Conservation (phyloP, 2,797 vertebrate species). For the Fratercula arctica region DNA sequence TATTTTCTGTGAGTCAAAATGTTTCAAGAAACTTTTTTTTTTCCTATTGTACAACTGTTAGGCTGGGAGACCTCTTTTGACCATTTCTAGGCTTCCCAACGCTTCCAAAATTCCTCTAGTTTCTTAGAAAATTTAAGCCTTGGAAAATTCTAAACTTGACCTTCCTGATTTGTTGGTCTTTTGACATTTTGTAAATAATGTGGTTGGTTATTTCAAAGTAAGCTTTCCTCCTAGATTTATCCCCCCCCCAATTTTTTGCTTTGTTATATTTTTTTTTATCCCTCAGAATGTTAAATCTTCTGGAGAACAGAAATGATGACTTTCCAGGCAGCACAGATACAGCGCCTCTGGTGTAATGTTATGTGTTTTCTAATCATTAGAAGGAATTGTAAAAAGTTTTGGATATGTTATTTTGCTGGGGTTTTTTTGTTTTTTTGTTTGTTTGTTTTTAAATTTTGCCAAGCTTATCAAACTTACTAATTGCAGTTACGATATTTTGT, state of each 20-base stretch:
- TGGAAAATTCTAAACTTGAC: neutral
- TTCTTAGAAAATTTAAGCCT: neutral
- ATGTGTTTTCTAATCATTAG: neutral
- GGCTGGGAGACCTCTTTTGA: neutral
- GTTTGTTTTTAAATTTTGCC: neutral
- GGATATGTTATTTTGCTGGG: neutral
- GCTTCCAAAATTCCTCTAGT: neutral
- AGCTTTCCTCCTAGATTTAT: neutral
- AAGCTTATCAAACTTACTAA: neutral
- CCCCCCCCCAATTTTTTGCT: neutral
- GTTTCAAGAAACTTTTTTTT: neutral
- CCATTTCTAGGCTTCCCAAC: neutral
- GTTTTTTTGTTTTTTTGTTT: neutral
- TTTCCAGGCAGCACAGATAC: neutral
- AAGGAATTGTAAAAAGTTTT: neutral
- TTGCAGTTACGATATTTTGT: neutral
- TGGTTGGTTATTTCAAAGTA: neutral
- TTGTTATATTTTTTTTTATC: neutral
- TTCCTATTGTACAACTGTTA: neutral
- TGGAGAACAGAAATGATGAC: neutral
- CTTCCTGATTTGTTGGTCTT: neutral
- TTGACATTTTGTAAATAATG: neutral
- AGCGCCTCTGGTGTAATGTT: neutral
- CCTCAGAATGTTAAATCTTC: neutral
- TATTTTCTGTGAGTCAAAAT: neutral